Conservation (phyloP, 2,113 vertebrate genomes). For the Maccullochella peelii region DNA sequence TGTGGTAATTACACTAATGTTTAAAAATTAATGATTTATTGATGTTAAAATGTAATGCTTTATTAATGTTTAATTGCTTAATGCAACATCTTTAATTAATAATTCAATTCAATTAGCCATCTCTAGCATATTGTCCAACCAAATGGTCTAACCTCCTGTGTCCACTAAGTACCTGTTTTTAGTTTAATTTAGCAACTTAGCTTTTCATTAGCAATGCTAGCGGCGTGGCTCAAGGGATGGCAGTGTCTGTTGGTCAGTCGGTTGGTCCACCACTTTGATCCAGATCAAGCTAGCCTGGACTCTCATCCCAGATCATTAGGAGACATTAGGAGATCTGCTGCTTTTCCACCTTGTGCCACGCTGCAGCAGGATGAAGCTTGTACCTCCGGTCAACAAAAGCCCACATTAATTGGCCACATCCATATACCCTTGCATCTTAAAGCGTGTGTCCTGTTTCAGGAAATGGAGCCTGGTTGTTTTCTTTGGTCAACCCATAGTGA, state of each 20-base stretch:
- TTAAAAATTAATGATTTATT: conserved; percentile 40
- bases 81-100: conserved; percentile 52
- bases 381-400: not conserved
- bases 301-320: not conserved
- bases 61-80: conserved; percentile 51
- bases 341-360: not conserved
- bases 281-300: not conserved
- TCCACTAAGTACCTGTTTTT: not conserved
- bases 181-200: not conserved
- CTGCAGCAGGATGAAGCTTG: not conserved
- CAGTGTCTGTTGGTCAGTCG: not conserved
- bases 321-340: not conserved
- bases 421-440: not conserved
- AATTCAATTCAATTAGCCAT: conserved; percentile 28
- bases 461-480: not conserved
- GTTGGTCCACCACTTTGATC: not conserved
- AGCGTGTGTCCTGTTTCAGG: not conserved
- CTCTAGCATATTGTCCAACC: conserved; percentile 13
- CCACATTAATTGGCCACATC: not conserved
- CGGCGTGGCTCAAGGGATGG: not conserved
- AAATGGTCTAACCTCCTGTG: conserved; percentile 1
- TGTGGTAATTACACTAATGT: conserved; percentile 31
- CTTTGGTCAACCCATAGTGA: not conserved
- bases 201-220: not conserved
- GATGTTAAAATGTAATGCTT: conserved; percentile 41